Percentiles rank a stretch among this genome's conserved stretches.
Conservation (phyloP, 2,888 invertebrate genomes). For the Archaeoteleia sp. region DNA sequence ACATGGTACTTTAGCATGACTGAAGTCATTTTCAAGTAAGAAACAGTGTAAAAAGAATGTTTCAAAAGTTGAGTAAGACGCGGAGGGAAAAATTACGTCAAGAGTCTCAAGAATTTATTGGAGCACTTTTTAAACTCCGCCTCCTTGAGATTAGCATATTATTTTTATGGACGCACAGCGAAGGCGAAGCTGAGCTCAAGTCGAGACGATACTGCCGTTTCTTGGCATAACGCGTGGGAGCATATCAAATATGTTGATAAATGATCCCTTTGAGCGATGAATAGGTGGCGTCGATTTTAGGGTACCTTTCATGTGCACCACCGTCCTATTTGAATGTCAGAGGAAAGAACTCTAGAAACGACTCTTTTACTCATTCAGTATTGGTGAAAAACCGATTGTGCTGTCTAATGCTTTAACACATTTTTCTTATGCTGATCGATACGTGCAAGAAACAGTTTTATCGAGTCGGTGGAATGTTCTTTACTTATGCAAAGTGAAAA, state of each 20-base stretch:
- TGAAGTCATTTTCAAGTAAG: constrained; percentile 57
- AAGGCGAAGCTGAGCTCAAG: constrained; percentile 50
- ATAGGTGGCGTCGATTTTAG: constrained; percentile 64
- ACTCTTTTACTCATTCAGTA: constrained; percentile 47
- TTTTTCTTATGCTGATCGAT: constrained; percentile 40
- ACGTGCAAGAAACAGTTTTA: constrained; percentile 22
- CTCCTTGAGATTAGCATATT: constrained; percentile 74
- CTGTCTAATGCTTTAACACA: constrained; percentile 47
- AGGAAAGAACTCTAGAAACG: constrained; percentile 57
- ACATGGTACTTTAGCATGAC: constrained; percentile 9
- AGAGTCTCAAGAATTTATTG: constrained; percentile 74
- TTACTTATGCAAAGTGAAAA: constrained; percentile 2
- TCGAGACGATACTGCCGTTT: constrained; percentile 55
- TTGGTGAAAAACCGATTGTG: constrained; percentile 47
- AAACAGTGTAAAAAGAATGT: constrained; percentile 65
- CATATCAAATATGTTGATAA: constrained; percentile 75
- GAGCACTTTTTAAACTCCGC: constrained; percentile 74
- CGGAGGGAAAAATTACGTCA: constrained; percentile 72
- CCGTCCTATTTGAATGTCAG: constrained; percentile 70
- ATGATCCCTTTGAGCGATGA: constrained; percentile 73
- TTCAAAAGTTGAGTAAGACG: constrained; percentile 63
- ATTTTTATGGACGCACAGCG: constrained; percentile 67
- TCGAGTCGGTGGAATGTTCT: constrained; percentile 8
- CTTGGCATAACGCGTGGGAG: constrained; percentile 62
- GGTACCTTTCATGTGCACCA: constrained; percentile 62